Evolutionary conservation across 2,888 invertebrate species (phyloP).

Genomic region (Hirtodrosophila trivittata): DNA sequence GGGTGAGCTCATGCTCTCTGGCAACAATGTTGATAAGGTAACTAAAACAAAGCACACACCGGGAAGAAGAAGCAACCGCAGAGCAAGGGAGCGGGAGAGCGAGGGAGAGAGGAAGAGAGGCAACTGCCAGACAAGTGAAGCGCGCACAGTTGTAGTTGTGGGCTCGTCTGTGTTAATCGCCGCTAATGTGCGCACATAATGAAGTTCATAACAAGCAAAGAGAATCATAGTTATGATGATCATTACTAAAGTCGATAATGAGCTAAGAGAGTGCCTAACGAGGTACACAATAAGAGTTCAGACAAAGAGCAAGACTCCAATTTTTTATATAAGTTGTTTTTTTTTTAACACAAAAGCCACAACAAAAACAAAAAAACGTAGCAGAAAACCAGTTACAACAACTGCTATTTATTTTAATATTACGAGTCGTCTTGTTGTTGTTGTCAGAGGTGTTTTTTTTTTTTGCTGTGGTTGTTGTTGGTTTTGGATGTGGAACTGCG

Average conservation of each 20-base stretch:
- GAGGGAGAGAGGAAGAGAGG: background rate
- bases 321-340: too few relatives aligned
- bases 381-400: slow-evolving; percentile 68
- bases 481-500: slow-evolving; percentile 51
- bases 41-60: slow-evolving; percentile 46
- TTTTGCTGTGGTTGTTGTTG: slow-evolving; percentile 27
- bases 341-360: slow-evolving; percentile 13
- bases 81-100: slow-evolving; percentile 1
- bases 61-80: background rate
- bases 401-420: slow-evolving; percentile 61
- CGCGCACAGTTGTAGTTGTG: slow-evolving; percentile 35
- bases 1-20: slow-evolving; percentile 36
- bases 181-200: slow-evolving; percentile 59
- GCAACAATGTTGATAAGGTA: slow-evolving; percentile 71
- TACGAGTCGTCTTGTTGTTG: slow-evolving; percentile 30
- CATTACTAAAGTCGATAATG: slow-evolving; percentile 20
- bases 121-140: slow-evolving; percentile 44
- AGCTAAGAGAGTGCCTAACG: slow-evolving; percentile 34
- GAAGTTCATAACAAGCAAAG: slow-evolving; percentile 42
- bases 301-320: slow-evolving; percentile 24
- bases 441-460: slow-evolving; percentile 26
- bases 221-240: slow-evolving; percentile 15
- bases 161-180: slow-evolving; percentile 57
- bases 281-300: slow-evolving; percentile 8
- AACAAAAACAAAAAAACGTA: slow-evolving; percentile 35